Conservation (phyloP, 2,113 vertebrate genomes). For the Pantherophis guttatus region DNA sequence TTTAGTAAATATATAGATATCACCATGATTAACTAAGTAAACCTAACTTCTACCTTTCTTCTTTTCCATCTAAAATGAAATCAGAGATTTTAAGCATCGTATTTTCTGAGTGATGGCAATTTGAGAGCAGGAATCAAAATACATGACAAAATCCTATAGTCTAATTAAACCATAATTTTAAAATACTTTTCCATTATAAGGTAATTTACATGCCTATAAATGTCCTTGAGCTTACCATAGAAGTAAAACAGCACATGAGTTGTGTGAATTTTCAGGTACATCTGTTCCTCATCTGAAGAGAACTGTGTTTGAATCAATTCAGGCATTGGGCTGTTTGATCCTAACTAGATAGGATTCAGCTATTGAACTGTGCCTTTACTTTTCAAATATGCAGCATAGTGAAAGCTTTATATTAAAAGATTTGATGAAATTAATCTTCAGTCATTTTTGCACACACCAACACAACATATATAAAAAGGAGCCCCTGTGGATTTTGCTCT, state of each 20-base stretch:
- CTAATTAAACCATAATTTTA: neutral
- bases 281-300: slow-evolving; percentile 17
- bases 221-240: neutral
- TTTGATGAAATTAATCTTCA: neutral
- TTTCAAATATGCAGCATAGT: neutral
- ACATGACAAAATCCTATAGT: neutral
- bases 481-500: neutral
- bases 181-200: slow-evolving; percentile 10
- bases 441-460: neutral
- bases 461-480: neutral
- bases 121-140: neutral
- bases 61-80: neutral
- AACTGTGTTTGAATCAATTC: neutral
- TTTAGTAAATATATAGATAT: neutral
- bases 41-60: neutral
- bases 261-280: slow-evolving; percentile 7
- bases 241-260: neutral
- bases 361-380: neutral
- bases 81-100: neutral
- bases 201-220: slow-evolving; percentile 15
- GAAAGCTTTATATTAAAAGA: neutral
- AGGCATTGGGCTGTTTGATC: neutral
- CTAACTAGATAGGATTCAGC: neutral
- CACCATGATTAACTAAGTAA: neutral
- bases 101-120: neutral